Percentiles rank a stretch among this genome's conserved stretches.
Evolutionary conservation across 2,797 vertebrate genomes (phyloP).

Genomic region (Gymnothorax reevesii): DNA sequence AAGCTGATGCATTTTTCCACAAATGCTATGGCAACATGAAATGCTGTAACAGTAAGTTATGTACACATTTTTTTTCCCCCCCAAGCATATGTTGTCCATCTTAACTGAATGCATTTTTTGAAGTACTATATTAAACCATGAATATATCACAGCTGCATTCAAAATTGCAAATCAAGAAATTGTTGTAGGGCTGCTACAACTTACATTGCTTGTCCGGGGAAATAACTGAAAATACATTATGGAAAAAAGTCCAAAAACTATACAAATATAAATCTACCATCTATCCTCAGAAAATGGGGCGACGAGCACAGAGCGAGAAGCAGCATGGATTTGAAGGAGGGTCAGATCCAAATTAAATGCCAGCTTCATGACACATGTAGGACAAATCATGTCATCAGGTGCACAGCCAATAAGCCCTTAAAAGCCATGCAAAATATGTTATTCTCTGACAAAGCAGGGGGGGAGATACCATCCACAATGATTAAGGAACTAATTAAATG

Average conservation of each 20-base stretch:
- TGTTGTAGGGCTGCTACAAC: background rate
- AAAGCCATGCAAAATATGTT: no score
- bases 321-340: background rate
- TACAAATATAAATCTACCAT: background rate
- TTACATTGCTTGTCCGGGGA: background rate
- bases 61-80: no score
- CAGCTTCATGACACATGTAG: background rate
- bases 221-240: background rate
- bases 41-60: no score
- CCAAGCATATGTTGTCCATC: no score
- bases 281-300: background rate
- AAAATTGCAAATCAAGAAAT: background rate
- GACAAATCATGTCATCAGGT: background rate
- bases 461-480: no score
- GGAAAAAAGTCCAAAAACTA: background rate
- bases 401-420: no score
- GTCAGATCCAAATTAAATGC: background rate
- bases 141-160: slow-evolving; percentile 11
- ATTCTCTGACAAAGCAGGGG: no score
- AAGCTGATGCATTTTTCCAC: background rate
- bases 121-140: background rate
- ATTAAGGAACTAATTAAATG: no score
- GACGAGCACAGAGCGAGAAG: background rate
- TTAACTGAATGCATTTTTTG: background rate
- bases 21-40: no score